phyloP scores from a whole-genome alignment of 2,888 invertebrate species.

The Microctonus brassicae region DNA sequence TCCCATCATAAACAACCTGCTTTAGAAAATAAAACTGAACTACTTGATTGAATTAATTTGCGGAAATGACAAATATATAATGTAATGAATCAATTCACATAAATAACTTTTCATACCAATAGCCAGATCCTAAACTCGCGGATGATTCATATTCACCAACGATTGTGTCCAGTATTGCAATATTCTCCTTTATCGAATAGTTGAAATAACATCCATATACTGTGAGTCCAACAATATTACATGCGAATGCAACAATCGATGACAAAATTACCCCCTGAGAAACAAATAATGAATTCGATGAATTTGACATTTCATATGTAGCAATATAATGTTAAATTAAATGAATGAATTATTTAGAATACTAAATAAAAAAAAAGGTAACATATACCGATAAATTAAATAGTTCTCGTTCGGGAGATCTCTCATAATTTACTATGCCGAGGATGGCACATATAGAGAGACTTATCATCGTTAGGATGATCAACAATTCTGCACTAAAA shows the following conservation, averaged over 20 bases:
- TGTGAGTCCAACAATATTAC: slow-evolving; percentile 43
- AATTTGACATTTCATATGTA: not conserved
- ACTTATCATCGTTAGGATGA: slow-evolving; percentile 40
- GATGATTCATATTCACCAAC: slow-evolving; percentile 46
- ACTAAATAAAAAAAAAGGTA: not conserved
- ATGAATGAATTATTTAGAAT: not conserved
- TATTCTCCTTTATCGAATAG: slow-evolving; percentile 41
- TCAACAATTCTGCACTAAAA: slow-evolving; percentile 42
- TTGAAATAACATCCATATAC: slow-evolving; percentile 46
- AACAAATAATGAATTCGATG: not conserved
- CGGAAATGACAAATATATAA: not conserved
- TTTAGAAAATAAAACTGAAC: not conserved
- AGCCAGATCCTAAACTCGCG: slow-evolving; percentile 46
- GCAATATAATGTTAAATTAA: too few relatives aligned
- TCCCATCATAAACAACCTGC: slow-evolving; percentile 19
- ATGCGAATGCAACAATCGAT: slow-evolving; percentile 39
- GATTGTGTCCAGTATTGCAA: slow-evolving; percentile 50
- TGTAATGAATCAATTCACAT: not conserved
- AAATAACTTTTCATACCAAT: slow-evolving; percentile 42
- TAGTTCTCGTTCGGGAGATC: slow-evolving; percentile 44
- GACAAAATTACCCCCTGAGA: slow-evolving; percentile 47
- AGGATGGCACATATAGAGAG: slow-evolving; percentile 41
- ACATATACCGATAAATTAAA: slow-evolving; percentile 43
- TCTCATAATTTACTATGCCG: slow-evolving; percentile 45
- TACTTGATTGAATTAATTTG: not conserved